Conservation (phyloP, 2,888 invertebrate species). For the Pegoplata infirma region DNA sequence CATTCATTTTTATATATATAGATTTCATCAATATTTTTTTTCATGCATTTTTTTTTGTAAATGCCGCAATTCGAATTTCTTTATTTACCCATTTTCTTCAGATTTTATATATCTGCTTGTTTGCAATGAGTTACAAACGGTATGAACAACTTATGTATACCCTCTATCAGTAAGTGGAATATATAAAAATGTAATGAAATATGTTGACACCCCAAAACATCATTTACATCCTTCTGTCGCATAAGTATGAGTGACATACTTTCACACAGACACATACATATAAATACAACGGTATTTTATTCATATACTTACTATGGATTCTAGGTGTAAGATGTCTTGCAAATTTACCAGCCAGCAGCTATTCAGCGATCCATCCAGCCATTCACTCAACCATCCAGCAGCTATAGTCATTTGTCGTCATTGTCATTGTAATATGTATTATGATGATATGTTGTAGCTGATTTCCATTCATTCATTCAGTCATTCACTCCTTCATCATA, state of each 20-base stretch:
- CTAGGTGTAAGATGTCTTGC: not conserved
- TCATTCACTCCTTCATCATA: not conserved
- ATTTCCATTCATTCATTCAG: conserved; percentile 32
- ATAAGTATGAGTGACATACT: too few species aligned
- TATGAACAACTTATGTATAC: too few species aligned
- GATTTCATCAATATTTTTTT: too few species aligned
- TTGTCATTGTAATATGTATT: conserved; percentile 35
- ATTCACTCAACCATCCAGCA: not conserved
- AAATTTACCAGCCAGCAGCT: not conserved
- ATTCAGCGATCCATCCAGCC: not conserved
- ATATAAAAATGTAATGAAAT: conserved; percentile 9
- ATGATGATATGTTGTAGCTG: conserved; percentile 16
- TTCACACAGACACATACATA: not conserved
- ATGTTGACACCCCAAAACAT: conserved; percentile 14
- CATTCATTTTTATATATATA: too few species aligned
- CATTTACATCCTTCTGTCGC: conserved; percentile 14
- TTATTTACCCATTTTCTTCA: too few species aligned
- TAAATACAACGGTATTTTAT: too few species aligned
- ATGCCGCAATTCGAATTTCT: too few species aligned
- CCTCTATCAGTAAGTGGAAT: too few species aligned
- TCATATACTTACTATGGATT: too few species aligned
- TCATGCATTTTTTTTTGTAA: too few species aligned
- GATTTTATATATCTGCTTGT: too few species aligned
- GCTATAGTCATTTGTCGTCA: conserved; percentile 34
- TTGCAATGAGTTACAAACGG: too few species aligned